Conservation (phyloP, 2,113 vertebrate species). For the Daphoenositta chrysoptera region DNA sequence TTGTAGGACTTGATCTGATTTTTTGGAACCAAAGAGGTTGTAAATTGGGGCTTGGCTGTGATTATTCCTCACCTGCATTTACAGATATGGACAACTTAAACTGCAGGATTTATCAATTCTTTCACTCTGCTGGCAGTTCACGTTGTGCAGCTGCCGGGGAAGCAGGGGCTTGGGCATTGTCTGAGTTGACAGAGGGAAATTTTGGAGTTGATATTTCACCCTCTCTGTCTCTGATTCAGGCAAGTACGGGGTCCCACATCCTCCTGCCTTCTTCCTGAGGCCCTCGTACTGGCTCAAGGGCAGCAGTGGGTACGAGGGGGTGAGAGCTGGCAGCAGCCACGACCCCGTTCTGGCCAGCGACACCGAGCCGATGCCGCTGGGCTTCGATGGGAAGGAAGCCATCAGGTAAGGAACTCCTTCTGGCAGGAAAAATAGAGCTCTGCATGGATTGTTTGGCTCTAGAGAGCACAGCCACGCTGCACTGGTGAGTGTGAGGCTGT, state of each 20-base stretch:
- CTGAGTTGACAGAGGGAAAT: fast-evolving
- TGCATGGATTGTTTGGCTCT: fast-evolving
- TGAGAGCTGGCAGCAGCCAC: conserved; percentile 54
- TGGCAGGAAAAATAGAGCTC: fast-evolving
- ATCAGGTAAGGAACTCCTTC: conserved; percentile 75
- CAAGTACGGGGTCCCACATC: conserved; percentile 76
- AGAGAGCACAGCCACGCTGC: not conserved
- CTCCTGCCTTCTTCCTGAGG: conserved; percentile 81
- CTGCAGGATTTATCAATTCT: not conserved
- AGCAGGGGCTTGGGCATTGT: fast-evolving
- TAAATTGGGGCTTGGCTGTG: not conserved
- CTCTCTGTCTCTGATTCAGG: conserved; percentile 57
- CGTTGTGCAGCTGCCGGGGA: fast-evolving
- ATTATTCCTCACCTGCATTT: not conserved
- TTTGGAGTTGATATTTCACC: not conserved
- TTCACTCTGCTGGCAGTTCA: fast-evolving
- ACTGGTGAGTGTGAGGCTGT: not conserved
- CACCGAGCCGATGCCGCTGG: conserved; percentile 75
- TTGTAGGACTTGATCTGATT: not conserved
- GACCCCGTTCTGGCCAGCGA: conserved; percentile 43
- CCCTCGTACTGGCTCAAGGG: conserved; percentile 78
- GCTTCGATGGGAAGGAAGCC: conserved; percentile 86
- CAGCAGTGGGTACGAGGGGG: not conserved
- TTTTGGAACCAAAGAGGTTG: not conserved
- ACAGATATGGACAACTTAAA: fast-evolving